These are phyloP conservation scores for Romanogobio albipinnatus DNA, from an alignment of 2,113 vertebrate genomes.

Conservation along the genomic window DNA sequence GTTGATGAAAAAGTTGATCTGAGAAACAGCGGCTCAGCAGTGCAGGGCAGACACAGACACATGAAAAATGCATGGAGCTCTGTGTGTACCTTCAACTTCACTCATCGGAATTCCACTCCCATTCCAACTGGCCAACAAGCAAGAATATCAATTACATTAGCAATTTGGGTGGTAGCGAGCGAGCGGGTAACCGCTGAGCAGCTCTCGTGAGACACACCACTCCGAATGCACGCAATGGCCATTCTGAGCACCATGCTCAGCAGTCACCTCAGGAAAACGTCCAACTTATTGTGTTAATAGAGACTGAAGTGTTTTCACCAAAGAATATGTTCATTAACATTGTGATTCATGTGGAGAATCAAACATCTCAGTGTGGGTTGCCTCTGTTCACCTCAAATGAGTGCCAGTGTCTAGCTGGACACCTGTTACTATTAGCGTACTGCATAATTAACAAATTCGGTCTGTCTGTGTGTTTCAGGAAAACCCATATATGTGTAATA, in stretches of 20 bases:
- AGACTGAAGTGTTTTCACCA: slow-evolving; percentile 14
- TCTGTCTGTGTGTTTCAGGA: slow-evolving; percentile 77
- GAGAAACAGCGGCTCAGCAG: slow-evolving; percentile 57
- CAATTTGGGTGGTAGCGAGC: slow-evolving; percentile 56
- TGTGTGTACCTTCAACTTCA: slow-evolving; percentile 57
- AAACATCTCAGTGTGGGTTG: slow-evolving; percentile 9
- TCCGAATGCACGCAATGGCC: slow-evolving; percentile 11
- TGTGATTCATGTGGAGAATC: neutral
- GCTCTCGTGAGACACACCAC: slow-evolving; percentile 2
- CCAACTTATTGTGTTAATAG: slow-evolving; percentile 4
- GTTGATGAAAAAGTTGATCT: slow-evolving; percentile 40
- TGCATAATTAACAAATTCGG: slow-evolving; percentile 52
- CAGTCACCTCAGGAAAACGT: neutral
- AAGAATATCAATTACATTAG: slow-evolving; percentile 71
- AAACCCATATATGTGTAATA: slow-evolving; percentile 99
- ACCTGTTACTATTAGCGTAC: neutral
- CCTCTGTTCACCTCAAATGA: neutral
- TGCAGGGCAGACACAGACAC: slow-evolving; percentile 63
- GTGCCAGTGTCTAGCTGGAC: neutral
- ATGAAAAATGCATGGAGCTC: slow-evolving; percentile 78
- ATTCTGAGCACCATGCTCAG: neutral
- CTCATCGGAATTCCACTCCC: slow-evolving; percentile 74
- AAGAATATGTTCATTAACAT: slow-evolving; percentile 7
- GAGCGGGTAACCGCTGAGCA: neutral
- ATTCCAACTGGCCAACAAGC: slow-evolving; percentile 61